These are phyloP conservation scores for Luperina testacea DNA, from an alignment of 2,888 invertebrate species.

Conservation along the genomic window DNA sequence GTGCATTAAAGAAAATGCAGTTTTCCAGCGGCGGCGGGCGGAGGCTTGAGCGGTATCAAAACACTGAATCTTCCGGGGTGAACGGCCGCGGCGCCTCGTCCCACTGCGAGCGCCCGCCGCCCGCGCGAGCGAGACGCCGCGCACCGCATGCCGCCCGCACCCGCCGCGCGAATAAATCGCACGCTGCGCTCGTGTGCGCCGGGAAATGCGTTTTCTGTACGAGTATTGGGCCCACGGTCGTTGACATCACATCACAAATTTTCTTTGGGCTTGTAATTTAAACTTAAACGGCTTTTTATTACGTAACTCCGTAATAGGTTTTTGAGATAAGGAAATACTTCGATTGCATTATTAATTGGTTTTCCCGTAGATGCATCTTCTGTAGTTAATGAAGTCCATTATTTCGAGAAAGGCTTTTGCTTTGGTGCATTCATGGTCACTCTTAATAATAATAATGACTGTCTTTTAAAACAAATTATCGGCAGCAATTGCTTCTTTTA, in stretches of 20 bases:
- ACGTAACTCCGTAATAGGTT: slow-evolving; percentile 26
- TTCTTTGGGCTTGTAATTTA: slow-evolving; percentile 72
- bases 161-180: slow-evolving; percentile 85
- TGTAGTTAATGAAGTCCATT: neutral
- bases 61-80: slow-evolving; percentile 90
- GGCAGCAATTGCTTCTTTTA: neutral
- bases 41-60: slow-evolving; percentile 89
- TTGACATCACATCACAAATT: slow-evolving; percentile 84
- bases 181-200: slow-evolving; percentile 81
- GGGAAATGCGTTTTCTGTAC: slow-evolving; percentile 88
- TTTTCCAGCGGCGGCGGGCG: slow-evolving; percentile 84
- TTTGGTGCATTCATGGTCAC: neutral
- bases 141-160: slow-evolving; percentile 72
- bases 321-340: slow-evolving; percentile 22
- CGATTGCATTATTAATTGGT: slow-evolving; percentile 20
- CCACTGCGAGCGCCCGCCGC: slow-evolving; percentile 80
- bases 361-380: slow-evolving; percentile 6
- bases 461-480: neutral
- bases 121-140: slow-evolving; percentile 74
- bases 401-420: neutral
- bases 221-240: slow-evolving; percentile 88
- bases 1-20: slow-evolving; percentile 89
- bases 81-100: slow-evolving; percentile 83
- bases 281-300: slow-evolving; percentile 42
- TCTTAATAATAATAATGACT: neutral